Evolutionary conservation across 2,113 vertebrate genomes (phyloP).

Genomic region (Pycnonotus jocosus): DNA sequence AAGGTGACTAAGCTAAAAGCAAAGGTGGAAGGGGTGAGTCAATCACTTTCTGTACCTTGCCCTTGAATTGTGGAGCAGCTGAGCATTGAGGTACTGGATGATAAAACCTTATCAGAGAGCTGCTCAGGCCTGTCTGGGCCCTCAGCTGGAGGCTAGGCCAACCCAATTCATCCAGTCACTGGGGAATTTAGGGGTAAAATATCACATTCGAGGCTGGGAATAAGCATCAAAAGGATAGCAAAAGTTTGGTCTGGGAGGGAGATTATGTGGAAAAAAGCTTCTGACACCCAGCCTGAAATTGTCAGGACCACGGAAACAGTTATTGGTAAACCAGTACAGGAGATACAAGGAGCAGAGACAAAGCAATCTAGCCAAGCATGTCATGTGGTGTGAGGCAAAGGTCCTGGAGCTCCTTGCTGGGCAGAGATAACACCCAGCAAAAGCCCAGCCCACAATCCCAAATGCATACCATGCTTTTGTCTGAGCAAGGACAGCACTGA

Average conservation of each 20-base stretch:
- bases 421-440: not conserved
- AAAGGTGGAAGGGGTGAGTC: not conserved
- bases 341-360: not conserved
- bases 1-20: not conserved
- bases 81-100: not conserved
- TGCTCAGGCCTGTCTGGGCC: not conserved
- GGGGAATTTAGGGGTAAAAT: not conserved
- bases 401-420: not conserved
- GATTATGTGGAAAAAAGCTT: not conserved
- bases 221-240: not conserved
- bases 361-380: not conserved
- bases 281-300: not conserved
- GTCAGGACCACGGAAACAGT: not conserved
- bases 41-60: not conserved
- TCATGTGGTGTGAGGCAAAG: not conserved
- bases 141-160: not conserved
- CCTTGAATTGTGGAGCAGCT: not conserved
- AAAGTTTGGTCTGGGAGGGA: not conserved
- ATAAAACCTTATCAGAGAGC: not conserved
- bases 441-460: not conserved
- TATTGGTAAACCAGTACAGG: not conserved
- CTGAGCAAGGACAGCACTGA: not conserved
- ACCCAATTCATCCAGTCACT: not conserved
- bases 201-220: rapidly evolving
- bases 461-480: not conserved